Evolutionary conservation across 2,113 vertebrate species (phyloP), one percentile per base, ranked within the genome.

Genomic region (Mormyrus iriodes): DNA sequence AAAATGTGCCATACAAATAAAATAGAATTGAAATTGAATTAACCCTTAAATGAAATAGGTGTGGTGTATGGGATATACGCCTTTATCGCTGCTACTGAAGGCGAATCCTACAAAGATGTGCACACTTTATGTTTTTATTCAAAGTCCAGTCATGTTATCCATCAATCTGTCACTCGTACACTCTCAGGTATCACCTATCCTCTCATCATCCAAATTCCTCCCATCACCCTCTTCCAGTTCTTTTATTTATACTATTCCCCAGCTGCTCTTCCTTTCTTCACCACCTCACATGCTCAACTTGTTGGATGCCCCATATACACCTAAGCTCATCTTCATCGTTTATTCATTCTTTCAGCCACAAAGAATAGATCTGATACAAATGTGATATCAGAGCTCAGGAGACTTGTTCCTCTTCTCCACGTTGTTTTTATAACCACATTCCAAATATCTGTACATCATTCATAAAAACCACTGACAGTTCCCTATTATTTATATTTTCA

Each of bases 101-200:
- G n/a, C 10, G n/a, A 69, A 21, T 1, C 7, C 21, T 48, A 42
- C 24, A 48, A 35, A 39, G 65, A 88, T 90, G 85, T 8, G 61
- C 35, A 79, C 91, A 89, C 6, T n/a, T 21, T 35, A 15, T 46
- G n/a, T 91, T 91, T 88, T 84, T 92, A 90, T 93, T 91, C 91
- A 91, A 88, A 91, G 89, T 92, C 91, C 91, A 85, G 93, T 86
- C 4, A 89, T 89, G 58, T 90, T 90, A 94, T 95, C 94, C 93
- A 95, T 96, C 95, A 95, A 93, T 95, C 94, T 95, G 94, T 95
- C 94, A 90, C 91, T 93, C 93, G 92, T 87, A 84, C 49, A 44
- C 88, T 90, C 92, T 92, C 91, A 83, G 86, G 15, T 92, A 92
- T 94, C 92, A 92, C 93, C 92, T 93, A 92, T 93, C 91, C 92